These are phyloP conservation scores for Crotalus horridus DNA, from an alignment of 2,113 vertebrate species.

Conservation along the genomic window DNA sequence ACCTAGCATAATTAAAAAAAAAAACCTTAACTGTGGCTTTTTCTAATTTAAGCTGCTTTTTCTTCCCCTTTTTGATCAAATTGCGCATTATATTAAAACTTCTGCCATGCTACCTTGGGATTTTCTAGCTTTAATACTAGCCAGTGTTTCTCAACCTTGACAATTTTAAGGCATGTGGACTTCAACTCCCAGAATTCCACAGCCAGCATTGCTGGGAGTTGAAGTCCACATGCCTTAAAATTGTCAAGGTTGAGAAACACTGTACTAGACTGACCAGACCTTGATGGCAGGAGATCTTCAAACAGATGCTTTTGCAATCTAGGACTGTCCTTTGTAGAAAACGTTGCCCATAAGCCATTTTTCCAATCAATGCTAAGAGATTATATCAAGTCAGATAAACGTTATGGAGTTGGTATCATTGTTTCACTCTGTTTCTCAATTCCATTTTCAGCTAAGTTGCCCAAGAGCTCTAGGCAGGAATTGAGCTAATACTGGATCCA, in stretches of 20 bases:
- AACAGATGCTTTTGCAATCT: background rate
- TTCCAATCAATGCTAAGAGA: background rate
- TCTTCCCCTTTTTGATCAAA: background rate
- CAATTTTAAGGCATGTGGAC: too few relatives aligned
- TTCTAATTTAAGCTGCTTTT: background rate
- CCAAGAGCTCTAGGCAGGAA: background rate
- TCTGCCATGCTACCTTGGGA: background rate
- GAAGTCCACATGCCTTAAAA: too few relatives aligned
- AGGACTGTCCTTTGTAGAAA: background rate
- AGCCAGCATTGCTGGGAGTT: too few relatives aligned
- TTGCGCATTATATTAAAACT: background rate
- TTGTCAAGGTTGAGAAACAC: too few relatives aligned
- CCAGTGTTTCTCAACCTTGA: too few relatives aligned
- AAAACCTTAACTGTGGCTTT: background rate
- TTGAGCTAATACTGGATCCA: background rate
- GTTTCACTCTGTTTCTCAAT: background rate
- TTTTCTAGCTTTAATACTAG: background rate
- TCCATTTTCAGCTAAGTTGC: background rate
- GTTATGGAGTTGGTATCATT: background rate
- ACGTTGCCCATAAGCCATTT: background rate
- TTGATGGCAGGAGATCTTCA: background rate
- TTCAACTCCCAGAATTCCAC: too few relatives aligned
- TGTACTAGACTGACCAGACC: background rate
- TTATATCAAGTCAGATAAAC: background rate
- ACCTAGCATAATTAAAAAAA: too few relatives aligned